Evolutionary conservation across 1,140 invertebrate species (phyloP).

Genomic region (Aphis craccivora): DNA sequence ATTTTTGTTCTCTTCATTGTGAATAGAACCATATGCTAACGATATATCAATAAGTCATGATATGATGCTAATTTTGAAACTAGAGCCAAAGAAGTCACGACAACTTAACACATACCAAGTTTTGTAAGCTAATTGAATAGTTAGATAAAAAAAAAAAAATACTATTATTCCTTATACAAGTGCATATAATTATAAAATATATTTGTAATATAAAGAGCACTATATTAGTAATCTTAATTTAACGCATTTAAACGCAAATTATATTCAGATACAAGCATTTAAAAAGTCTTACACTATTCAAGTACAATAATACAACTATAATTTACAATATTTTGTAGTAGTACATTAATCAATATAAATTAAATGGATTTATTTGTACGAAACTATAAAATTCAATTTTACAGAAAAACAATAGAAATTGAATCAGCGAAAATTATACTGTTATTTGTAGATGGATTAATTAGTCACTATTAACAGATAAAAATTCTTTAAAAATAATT

Average conservation of each 20-base stretch:
- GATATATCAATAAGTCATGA: not conserved
- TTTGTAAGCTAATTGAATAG: not conserved
- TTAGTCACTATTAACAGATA: not conserved
- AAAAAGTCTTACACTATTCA: not conserved
- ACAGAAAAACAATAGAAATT: no score
- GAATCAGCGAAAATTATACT: no score
- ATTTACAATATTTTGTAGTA: not conserved
- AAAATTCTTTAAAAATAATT: not conserved
- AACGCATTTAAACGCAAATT: no score
- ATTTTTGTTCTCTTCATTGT: not conserved
- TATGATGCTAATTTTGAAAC: not conserved
- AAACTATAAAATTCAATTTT: no score
- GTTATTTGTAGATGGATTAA: no score
- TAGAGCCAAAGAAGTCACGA: not conserved
- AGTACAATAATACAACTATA: not conserved
- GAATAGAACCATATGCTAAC: not conserved
- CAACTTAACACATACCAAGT: not conserved
- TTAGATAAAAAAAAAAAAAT: not conserved
- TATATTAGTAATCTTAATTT: no score
- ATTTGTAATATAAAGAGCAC: no score
- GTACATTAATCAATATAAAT: no score
- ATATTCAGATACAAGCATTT: no score
- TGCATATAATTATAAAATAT: no score
- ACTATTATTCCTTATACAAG: no score
- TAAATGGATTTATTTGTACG: no score